Evolutionary conservation across 2,797 vertebrate species (phyloP), one percentile per base, ranked within the genome.

Genomic region (Sebastiscus albofasciatus): DNA sequence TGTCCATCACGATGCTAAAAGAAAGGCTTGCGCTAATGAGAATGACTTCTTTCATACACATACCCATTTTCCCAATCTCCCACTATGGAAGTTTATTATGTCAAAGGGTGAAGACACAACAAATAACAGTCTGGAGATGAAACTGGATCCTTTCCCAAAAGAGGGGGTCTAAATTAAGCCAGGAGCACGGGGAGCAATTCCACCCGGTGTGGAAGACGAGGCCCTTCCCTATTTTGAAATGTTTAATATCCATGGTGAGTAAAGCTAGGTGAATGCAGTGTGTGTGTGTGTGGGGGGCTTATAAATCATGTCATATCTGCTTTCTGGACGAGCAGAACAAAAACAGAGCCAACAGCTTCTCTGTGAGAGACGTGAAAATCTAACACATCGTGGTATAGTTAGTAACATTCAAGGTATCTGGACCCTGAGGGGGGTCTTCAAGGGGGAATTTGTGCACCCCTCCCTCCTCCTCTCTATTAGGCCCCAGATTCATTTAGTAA

Each of bases 81-180:
- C 66, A 81, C 61, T 52, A 20, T 52, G 56, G 67, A 5, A 18
- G 79, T 80, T 61, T 68, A 83, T 81, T 72, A 78, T 78, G 70
- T 81, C 75, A 74, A 76, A 60, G 29, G 14, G 39, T 69, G 58
- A 61, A 89, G 60, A 79, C 64, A 33, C 56, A 86, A 80, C 70
- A 81, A 80, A 82, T 61, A 52, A 52, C 24, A 61, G 64, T 72
- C 55, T 36, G 67, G 62, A 86, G 69, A 69, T 29, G 70, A 90
- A 90, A 91, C 79, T 58, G 79, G 59, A 92, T 75, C 74, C 55
- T 71, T 68, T 89, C 77, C 67, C 87, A 86, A 89, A 77, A 75
- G 46, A 70, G 27, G 24, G 24, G 61, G 62, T 78, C 75, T 74
- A 60, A 84, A 60, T 79, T 33, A 61, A 76, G 72, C 85, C 70